phyloP scores from a whole-genome alignment of 1,140 invertebrate genomes.

The Chironomus tepperi region DNA sequence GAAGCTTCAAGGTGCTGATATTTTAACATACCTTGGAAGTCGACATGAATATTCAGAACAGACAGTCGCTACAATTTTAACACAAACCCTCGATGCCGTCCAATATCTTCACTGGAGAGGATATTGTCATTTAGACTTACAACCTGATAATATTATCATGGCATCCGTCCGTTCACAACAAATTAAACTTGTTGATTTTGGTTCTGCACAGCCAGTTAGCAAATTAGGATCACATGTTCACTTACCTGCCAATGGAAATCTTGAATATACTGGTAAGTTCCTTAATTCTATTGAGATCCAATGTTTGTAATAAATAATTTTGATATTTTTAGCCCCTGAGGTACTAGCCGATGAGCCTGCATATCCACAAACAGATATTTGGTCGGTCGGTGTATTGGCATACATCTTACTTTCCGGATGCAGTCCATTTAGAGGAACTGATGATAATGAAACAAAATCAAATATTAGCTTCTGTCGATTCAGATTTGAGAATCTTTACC shows the following conservation, averaged over 20 bases:
- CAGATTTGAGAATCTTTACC: slow-evolving; percentile 87
- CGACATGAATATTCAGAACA: slow-evolving; percentile 85
- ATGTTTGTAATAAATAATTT: slow-evolving; percentile 24
- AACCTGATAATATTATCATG: slow-evolving; percentile 97
- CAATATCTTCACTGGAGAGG: slow-evolving; percentile 92
- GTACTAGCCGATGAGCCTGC: slow-evolving; percentile 77
- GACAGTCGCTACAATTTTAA: slow-evolving; percentile 73
- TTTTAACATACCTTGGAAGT: slow-evolving; percentile 77
- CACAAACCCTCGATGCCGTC: slow-evolving; percentile 74
- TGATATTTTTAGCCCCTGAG: slow-evolving; percentile 71
- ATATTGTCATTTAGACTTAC: slow-evolving; percentile 84
- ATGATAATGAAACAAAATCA: slow-evolving; percentile 74
- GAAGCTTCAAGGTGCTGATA: slow-evolving; percentile 83
- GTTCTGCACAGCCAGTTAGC: slow-evolving; percentile 68
- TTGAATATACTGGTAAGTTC: slow-evolving; percentile 59
- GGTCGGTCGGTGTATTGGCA: slow-evolving; percentile 86
- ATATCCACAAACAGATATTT: slow-evolving; percentile 87
- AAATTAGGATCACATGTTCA: slow-evolving; percentile 66
- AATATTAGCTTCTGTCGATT: slow-evolving; percentile 91
- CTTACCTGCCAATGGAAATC: slow-evolving; percentile 45
- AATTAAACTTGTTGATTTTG: slow-evolving; percentile 89
- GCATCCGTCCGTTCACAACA: slow-evolving; percentile 72
- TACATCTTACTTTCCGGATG: slow-evolving; percentile 92
- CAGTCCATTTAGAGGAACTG: slow-evolving; percentile 80
- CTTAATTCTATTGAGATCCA: slow-evolving; percentile 24